phyloP scores from a whole-genome alignment of 1,140 invertebrate species.

The Archegozetes longisetosus region DNA sequence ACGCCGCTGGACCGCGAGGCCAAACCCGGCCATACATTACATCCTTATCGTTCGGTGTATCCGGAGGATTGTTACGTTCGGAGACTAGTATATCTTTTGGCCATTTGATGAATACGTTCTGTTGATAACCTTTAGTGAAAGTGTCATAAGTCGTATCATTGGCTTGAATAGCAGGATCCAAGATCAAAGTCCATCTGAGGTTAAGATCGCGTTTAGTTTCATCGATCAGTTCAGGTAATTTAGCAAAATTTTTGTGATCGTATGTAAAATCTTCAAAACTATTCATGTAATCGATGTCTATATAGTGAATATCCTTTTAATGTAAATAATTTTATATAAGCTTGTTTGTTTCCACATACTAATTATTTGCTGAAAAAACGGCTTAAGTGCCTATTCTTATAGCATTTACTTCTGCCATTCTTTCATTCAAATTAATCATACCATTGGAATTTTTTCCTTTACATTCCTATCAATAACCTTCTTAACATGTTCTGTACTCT shows the following conservation, averaged over 20 bases:
- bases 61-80: not conserved
- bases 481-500: not conserved
- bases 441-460: not conserved
- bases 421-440: too few species aligned
- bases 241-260: constrained; percentile 26
- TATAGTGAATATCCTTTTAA: constrained; percentile 60
- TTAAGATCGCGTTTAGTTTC: constrained; percentile 26
- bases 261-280: constrained; percentile 12
- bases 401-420: too few species aligned
- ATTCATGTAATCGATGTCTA: constrained; percentile 51
- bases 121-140: constrained; percentile 23
- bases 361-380: too few species aligned
- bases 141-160: constrained; percentile 24
- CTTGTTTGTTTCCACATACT: too few species aligned
- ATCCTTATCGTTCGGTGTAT: constrained; percentile 9
- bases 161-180: constrained; percentile 26
- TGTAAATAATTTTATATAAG: too few species aligned
- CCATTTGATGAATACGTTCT: constrained; percentile 26
- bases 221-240: constrained; percentile 28
- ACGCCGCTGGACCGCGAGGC: too few species aligned
- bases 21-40: too few species aligned
- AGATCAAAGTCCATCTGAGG: constrained; percentile 26
- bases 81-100: constrained; percentile 11
- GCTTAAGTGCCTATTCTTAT: too few species aligned
- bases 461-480: not conserved